These are phyloP conservation scores for Diphyllodes magnificus DNA, from an alignment of 2,113 vertebrate species.

Conservation along the genomic window DNA sequence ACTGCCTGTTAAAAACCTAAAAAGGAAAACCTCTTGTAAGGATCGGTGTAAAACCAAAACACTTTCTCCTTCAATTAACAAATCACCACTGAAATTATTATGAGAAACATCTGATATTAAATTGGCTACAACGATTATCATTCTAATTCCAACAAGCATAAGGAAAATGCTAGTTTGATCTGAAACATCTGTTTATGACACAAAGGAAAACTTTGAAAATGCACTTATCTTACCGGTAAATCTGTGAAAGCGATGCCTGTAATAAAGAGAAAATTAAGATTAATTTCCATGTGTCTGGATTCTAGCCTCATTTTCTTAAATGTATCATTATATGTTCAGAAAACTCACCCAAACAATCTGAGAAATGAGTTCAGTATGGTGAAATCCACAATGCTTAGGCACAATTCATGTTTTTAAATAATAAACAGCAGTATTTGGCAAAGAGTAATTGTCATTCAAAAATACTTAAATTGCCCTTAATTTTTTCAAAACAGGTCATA, in stretches of 20 bases:
- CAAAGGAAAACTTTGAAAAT: conserved; percentile 3
- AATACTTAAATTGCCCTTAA: background rate
- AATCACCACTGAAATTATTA: background rate
- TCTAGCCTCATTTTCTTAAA: background rate
- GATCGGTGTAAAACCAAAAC: background rate
- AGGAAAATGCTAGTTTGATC: background rate
- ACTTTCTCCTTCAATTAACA: background rate
- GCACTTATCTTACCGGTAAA: conserved; percentile 77
- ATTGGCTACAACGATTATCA: background rate
- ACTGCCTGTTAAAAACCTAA: background rate
- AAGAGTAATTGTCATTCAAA: background rate
- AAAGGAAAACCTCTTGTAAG: background rate
- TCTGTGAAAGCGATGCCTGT: conserved; percentile 82
- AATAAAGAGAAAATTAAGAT: conserved; percentile 56
- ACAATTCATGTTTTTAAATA: background rate
- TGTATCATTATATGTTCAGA: background rate
- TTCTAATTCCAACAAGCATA: background rate
- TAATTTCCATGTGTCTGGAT: background rate
- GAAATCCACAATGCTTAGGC: background rate
- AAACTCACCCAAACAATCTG: background rate
- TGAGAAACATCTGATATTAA: background rate
- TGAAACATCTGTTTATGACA: background rate
- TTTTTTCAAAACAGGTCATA: background rate
- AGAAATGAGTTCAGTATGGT: background rate
- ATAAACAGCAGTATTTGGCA: background rate